Conservation (phyloP, 2,888 invertebrate species). For the Parapristionchus giblindavisi region DNA sequence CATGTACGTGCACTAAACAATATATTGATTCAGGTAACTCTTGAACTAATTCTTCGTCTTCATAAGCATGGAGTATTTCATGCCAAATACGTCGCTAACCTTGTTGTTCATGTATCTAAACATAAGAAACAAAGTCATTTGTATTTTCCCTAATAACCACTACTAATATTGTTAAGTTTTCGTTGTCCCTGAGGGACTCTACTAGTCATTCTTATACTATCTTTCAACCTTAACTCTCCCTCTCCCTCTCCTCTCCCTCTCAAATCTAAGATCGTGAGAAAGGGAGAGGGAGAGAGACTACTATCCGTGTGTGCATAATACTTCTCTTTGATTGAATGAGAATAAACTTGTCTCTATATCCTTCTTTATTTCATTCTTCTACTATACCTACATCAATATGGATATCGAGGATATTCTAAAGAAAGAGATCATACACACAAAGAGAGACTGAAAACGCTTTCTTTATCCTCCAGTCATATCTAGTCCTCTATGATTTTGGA, state of each 20-base stretch:
- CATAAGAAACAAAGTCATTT: conserved; percentile 52
- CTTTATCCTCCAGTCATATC: no score
- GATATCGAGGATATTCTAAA: no score
- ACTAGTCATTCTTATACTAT: conserved; percentile 26
- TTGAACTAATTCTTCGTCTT: conserved; percentile 71
- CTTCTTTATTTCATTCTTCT: no score
- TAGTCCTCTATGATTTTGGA: no score
- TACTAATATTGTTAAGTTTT: conserved; percentile 27
- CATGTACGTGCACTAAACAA: neutral
- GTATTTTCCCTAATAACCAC: conserved; percentile 43
- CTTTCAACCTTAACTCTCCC: neutral
- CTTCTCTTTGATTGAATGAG: conserved; percentile 5
- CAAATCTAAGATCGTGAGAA: neutral
- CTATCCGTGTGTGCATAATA: neutral
- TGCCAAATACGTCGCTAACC: conserved; percentile 72
- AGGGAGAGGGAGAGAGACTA: neutral
- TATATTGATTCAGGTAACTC: conserved; percentile 67
- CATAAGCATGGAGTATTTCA: conserved; percentile 69
- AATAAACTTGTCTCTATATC: no score
- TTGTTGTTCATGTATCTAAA: conserved; percentile 71
- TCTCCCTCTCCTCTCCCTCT: conserved; percentile 8
- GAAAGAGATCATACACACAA: no score
- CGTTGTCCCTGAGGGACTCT: neutral
- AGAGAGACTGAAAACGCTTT: no score
- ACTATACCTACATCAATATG: no score